A percentile compares a stretch with the other conserved stretches of the same genome.
Evolutionary conservation across 2,888 invertebrate species (phyloP).

Genomic region (Drosophila yooni): DNA sequence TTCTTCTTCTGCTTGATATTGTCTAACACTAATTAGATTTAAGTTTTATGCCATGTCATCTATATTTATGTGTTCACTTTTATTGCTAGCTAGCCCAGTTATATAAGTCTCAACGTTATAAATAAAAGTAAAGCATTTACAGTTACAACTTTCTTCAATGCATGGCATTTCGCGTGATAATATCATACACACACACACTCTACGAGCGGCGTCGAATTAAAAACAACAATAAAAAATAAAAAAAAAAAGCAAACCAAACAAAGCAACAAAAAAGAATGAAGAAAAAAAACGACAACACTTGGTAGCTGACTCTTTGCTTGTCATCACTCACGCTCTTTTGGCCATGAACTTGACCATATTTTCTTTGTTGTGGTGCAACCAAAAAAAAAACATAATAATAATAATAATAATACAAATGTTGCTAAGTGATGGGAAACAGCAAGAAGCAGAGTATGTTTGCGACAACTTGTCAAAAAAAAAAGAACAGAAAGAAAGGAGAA

Average conservation of each 20-base stretch:
- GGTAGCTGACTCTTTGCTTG: slow-evolving; percentile 31
- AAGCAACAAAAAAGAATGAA: slow-evolving; percentile 26
- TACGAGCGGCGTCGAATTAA: background rate
- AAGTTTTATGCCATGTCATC: background rate
- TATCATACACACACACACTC: background rate
- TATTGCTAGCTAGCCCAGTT: background rate
- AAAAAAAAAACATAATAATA: background rate
- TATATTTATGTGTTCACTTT: background rate
- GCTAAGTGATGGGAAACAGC: slow-evolving; percentile 2
- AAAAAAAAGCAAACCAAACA: slow-evolving; percentile 37
- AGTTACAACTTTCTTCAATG: background rate
- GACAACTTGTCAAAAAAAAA: slow-evolving; percentile 8
- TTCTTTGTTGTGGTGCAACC: slow-evolving; percentile 23
- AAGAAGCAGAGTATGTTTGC: slow-evolving; percentile 4
- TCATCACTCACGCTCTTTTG: slow-evolving; percentile 39
- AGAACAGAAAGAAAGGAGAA: no score
- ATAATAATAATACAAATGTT: background rate
- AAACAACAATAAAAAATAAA: background rate
- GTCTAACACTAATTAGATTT: no score
- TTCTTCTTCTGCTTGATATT: background rate
- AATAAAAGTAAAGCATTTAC: background rate
- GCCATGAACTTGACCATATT: slow-evolving; percentile 70
- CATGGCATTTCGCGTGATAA: background rate
- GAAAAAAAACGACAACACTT: slow-evolving; percentile 6
- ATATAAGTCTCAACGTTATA: background rate